Base-by-base conservation (phyloP, 2,888 invertebrate genomes). In the Tipula vernalis region DNA sequence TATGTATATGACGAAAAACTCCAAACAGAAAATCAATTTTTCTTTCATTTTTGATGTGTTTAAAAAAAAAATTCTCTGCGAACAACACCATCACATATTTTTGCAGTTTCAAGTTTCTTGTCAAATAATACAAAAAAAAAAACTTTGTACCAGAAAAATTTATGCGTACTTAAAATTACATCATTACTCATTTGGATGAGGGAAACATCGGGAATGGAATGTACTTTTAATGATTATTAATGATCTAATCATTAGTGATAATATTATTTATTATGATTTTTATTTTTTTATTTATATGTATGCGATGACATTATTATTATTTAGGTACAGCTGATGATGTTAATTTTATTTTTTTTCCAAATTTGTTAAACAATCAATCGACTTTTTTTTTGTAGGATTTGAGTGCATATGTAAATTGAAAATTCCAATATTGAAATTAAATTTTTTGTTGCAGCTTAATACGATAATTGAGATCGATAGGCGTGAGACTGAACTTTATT, bases 131-230 rank as follows among this genome's bases (percentile, higher is more conserved):
- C 57, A 28, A 71, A 71, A 71, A 71, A 5, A 71, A 71, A 71
- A 2, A 0, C 10, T 39, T 6, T 39, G 71, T 71, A 71, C 18
- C 28, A 71, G 28, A 8, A 28, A 71, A 28, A 71, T 71, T 1
- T 71, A 51, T 51, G 71, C 71, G 71, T 71, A 71, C 71, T 28
- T 71, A 71, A 71, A 71, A 71, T 71, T 71, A 71, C 71, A 71
- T 71, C 71, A 71, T 71, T 71, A 71, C 71, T 71, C 71, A 71
- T 71, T 71, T 71, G 71, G 71, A 71, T 71, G 71, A 71, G 71
- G 71, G 71, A 71, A 71, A 71, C 28, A 10, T 6, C 28, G 28
- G 71, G 28, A 28, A 71, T 71, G 71, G 71, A 71, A 71, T 71
- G 71, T 71, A 71, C 71, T 71, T 71, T 71, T 71, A 71, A 71